phyloP scores from a whole-genome alignment of 2,113 vertebrate genomes.

The Riparia riparia region DNA sequence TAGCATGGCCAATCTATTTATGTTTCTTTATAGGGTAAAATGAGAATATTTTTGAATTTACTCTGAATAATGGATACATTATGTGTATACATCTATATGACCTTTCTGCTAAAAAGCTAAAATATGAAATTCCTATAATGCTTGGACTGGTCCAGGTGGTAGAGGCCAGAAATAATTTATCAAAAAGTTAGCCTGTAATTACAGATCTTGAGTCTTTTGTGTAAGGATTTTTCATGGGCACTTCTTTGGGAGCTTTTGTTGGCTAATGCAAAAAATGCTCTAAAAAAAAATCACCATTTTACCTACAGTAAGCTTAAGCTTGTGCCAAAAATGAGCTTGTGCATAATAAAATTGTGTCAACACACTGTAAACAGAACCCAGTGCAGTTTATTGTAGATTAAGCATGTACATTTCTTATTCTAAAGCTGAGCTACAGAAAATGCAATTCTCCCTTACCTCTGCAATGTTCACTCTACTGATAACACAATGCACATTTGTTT shows the following conservation, averaged over 20 bases:
- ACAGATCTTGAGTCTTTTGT: not conserved
- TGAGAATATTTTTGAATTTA: not conserved
- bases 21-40: not conserved
- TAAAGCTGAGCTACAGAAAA: not conserved
- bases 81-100: not conserved
- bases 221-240: not conserved
- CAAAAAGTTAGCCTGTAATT: not conserved
- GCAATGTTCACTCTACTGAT: not conserved
- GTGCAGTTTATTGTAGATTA: not conserved
- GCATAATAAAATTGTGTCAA: conserved; percentile 26
- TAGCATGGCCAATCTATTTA: not conserved
- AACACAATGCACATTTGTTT: not conserved
- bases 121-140: not conserved
- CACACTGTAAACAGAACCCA: not conserved
- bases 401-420: not conserved
- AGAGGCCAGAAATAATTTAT: not conserved
- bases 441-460: not conserved
- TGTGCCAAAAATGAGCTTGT: conserved; percentile 37
- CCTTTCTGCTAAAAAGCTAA: not conserved
- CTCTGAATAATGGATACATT: not conserved
- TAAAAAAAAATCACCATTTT: not conserved
- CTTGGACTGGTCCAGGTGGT: not conserved
- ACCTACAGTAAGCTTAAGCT: not conserved
- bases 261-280: not conserved
- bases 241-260: not conserved